A percentile compares a stretch with the other conserved stretches of the same genome.
Conservation (phyloP, 2,888 invertebrate genomes). For the Chymomyza procnemis region DNA sequence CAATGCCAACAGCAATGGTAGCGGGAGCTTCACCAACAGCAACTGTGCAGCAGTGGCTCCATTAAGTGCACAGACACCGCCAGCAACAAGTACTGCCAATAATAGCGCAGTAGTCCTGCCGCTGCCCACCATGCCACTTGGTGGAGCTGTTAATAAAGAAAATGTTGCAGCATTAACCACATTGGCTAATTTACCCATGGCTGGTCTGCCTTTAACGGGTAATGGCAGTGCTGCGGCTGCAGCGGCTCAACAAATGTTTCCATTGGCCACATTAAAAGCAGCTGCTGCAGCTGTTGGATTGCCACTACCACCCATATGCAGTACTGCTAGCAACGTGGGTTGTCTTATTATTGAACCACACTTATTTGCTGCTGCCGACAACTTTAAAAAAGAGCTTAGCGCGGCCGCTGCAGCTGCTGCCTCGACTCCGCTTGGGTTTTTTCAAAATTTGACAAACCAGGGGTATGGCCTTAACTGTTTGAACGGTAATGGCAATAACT, state of each 20-base stretch:
- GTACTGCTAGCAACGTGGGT: conserved; percentile 66
- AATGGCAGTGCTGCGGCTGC: conserved; percentile 42
- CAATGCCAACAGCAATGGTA: conserved; percentile 52
- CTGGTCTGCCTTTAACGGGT: conserved; percentile 16
- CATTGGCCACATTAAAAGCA: conserved; percentile 62
- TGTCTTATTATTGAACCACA: conserved; percentile 74
- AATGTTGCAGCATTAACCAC: conserved; percentile 47
- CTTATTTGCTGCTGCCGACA: conserved; percentile 72
- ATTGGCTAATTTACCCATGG: conserved; percentile 48
- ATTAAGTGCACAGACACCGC: conserved; percentile 47
- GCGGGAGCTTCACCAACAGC: conserved; percentile 32
- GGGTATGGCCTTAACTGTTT: conserved; percentile 19
- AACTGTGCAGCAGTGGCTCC: conserved; percentile 60
- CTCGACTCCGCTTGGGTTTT: conserved; percentile 62
- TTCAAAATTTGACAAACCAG: conserved; percentile 66
- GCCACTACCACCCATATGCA: conserved; percentile 61
- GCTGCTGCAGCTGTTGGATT: conserved; percentile 56
- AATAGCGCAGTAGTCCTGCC: conserved; percentile 56
- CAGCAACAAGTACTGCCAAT: conserved; percentile 24
- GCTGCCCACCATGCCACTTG: conserved; percentile 54
- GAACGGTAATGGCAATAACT: neutral
- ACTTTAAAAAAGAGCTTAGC: conserved; percentile 72
- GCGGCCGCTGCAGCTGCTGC: conserved; percentile 66
- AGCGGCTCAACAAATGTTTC: conserved; percentile 63
- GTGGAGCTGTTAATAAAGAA: conserved; percentile 36